These are phyloP conservation scores for Aleiodes alternator DNA, from an alignment of 2,888 invertebrate species.

Conservation along the genomic window DNA sequence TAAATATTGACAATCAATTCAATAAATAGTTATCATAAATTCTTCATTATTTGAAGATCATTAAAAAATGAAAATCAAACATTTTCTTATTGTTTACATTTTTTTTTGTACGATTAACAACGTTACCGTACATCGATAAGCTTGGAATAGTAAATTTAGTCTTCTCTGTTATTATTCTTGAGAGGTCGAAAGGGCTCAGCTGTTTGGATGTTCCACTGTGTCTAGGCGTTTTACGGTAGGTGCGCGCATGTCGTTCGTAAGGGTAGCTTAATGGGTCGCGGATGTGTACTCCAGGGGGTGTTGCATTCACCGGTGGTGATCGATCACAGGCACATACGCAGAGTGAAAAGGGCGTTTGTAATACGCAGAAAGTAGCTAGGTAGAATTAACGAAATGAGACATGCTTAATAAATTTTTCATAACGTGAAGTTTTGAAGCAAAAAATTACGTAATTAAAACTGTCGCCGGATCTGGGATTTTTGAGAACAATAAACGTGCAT, in stretches of 20 bases:
- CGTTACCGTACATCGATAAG: no score
- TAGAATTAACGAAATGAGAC: no score
- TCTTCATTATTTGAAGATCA: no score
- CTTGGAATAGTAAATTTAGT: no score
- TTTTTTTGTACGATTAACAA: no score
- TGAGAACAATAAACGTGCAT: no score
- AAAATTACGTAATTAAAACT: background rate
- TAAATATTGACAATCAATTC: slow-evolving; percentile 3
- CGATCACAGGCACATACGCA: slow-evolving; percentile 71
- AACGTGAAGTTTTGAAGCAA: background rate
- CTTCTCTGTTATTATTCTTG: no score
- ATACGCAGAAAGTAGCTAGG: slow-evolving; percentile 50
- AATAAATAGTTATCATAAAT: background rate
- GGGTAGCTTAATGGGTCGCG: slow-evolving; percentile 72
- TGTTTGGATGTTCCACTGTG: slow-evolving; percentile 54
- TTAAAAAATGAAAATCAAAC: no score
- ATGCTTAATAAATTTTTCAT: no score
- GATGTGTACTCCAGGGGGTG: slow-evolving; percentile 71
- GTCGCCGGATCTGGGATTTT: no score
- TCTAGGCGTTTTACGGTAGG: slow-evolving; percentile 57
- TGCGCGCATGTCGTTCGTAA: slow-evolving; percentile 64
- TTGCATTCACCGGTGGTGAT: slow-evolving; percentile 71
- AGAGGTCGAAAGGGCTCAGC: slow-evolving; percentile 51
- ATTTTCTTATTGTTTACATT: no score
- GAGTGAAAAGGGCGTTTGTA: slow-evolving; percentile 63